A percentile compares a stretch with the other conserved stretches of the same genome.
These are phyloP conservation scores for Agonum fuliginosum DNA, from an alignment of 2,888 invertebrate species.

Conservation along the genomic window DNA sequence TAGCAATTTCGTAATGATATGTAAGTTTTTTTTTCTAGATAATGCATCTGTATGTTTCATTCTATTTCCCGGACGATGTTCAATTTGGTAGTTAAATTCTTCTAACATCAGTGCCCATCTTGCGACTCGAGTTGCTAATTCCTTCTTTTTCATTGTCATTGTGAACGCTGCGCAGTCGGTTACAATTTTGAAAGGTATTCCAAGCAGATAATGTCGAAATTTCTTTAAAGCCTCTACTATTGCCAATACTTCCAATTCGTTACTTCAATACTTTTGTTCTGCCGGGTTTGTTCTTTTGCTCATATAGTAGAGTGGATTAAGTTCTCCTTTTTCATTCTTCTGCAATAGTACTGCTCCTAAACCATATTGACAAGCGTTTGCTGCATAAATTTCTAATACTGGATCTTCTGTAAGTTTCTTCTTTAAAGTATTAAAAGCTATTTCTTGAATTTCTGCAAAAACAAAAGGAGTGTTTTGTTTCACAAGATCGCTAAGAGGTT, in stretches of 20 bases:
- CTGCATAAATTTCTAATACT: too few relatives aligned
- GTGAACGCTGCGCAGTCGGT: constrained; percentile 50
- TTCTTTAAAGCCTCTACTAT: constrained; percentile 44
- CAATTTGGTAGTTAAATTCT: constrained; percentile 36
- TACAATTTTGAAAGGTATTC: constrained; percentile 39
- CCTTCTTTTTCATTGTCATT: constrained; percentile 5
- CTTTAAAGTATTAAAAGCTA: too few relatives aligned
- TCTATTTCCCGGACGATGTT: constrained; percentile 19
- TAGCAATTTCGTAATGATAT: background rate
- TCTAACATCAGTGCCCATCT: constrained; percentile 44
- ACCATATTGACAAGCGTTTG: too few relatives aligned
- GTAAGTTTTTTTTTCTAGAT: background rate
- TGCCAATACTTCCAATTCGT: constrained; percentile 45
- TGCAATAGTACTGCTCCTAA: too few relatives aligned
- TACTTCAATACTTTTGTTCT: constrained; percentile 13
- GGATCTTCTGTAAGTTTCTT: too few relatives aligned
- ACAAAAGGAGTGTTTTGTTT: too few relatives aligned
- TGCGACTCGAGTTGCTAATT: constrained; percentile 36
- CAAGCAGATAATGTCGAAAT: constrained; percentile 45
- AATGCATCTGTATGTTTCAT: constrained; percentile 18
- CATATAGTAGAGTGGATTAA: constrained; percentile 1
- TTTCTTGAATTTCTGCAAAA: too few relatives aligned
- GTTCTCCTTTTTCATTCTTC: too few relatives aligned
- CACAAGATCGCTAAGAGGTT: too few relatives aligned
- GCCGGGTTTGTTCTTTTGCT: constrained; percentile 11